Evolutionary conservation across 2,113 vertebrate species (phyloP).

Genomic region (Bubo bubo): DNA sequence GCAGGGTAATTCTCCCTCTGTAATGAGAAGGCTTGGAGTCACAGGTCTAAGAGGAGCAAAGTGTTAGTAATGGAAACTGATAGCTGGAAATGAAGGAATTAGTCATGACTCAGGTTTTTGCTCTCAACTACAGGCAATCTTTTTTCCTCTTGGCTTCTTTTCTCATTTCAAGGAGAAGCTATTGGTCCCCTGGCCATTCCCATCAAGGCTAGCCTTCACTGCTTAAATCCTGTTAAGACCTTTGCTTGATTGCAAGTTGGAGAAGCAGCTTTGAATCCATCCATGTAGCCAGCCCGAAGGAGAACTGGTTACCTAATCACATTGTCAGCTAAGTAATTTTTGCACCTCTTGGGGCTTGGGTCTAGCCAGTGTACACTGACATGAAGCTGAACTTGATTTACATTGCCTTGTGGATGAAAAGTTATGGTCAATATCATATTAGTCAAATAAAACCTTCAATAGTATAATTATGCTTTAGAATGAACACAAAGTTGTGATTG

Average conservation of each 20-base stretch:
- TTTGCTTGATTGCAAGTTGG: neutral
- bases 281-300: neutral
- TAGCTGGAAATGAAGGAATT: conserved; percentile 19
- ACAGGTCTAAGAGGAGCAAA: neutral
- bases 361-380: neutral
- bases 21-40: neutral
- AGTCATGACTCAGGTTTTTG: neutral
- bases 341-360: neutral
- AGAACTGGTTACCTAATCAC: neutral
- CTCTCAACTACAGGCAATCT: neutral
- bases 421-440: neutral
- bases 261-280: neutral
- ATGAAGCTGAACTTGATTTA: neutral
- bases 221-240: neutral
- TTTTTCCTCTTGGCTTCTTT: neutral
- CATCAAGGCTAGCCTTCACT: neutral
- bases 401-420: neutral
- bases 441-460: neutral
- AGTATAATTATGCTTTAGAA: neutral
- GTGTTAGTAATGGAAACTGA: rapidly evolving
- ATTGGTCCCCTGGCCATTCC: neutral
- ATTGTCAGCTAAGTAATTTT: neutral
- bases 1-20: neutral
- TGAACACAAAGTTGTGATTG: neutral
- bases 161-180: neutral